phyloP scores from a whole-genome alignment of 2,797 vertebrate genomes.

The Labeo calbasu region DNA sequence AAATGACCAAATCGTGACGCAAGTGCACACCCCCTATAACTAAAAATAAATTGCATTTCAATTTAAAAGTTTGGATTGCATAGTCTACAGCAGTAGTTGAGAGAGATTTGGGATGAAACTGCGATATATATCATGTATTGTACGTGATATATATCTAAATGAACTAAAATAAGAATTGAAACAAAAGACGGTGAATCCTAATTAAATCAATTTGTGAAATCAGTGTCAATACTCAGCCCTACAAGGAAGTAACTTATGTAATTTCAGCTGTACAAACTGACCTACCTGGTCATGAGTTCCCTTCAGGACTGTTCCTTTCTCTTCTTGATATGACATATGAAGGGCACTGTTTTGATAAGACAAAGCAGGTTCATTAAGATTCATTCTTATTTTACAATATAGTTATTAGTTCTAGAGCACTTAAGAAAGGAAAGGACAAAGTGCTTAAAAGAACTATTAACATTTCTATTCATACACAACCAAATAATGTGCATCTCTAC shows the following conservation, averaged over 20 bases:
- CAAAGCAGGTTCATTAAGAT: conserved; percentile 4
- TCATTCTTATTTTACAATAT: not conserved
- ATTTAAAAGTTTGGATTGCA: not conserved
- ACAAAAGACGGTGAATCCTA: not conserved
- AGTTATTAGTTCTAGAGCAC: not conserved
- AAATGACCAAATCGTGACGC: too few species aligned
- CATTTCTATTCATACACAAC: not conserved
- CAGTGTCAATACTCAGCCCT: not conserved
- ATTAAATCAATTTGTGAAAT: not conserved
- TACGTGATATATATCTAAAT: not conserved
- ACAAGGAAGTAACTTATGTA: not conserved
- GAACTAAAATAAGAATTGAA: not conserved
- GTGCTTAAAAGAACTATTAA: not conserved
- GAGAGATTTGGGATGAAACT: too few species aligned
- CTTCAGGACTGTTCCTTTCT: not conserved
- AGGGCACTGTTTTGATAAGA: conserved; percentile 13
- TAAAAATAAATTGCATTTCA: not conserved
- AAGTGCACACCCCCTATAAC: too few species aligned
- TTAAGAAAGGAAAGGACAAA: not conserved
- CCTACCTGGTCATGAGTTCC: conserved; percentile 28
- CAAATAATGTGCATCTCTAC: not conserved
- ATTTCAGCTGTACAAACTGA: not conserved
- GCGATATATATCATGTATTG: not conserved
- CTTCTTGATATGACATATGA: conserved; percentile 17
- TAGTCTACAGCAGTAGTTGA: not conserved